Evolutionary conservation across 2,888 invertebrate species (phyloP).

Genomic region (Deroplatys truncata): DNA sequence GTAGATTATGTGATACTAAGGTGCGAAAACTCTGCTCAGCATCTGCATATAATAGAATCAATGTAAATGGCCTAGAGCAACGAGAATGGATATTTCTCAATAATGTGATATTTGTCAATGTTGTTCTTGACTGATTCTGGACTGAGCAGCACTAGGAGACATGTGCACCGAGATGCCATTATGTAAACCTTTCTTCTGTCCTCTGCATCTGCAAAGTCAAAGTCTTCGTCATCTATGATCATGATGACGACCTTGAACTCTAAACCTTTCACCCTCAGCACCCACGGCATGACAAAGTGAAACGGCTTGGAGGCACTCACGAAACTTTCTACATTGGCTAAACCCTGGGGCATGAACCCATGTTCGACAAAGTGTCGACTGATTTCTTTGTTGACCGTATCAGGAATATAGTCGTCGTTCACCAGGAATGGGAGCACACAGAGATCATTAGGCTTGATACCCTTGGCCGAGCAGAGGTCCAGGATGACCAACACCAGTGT

Average conservation of each 20-base stretch:
- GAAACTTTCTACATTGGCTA: conserved; percentile 40
- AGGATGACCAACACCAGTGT: conserved; percentile 39
- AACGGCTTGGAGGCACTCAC: conserved; percentile 37
- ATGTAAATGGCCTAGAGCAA: too few species aligned
- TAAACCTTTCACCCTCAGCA: conserved; percentile 41
- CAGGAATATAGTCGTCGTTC: conserved; percentile 36
- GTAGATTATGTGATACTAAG: too few species aligned
- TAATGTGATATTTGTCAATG: conserved; percentile 36
- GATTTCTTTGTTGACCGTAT: conserved; percentile 39
- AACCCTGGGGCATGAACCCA: conserved; percentile 39
- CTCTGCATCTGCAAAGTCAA: conserved; percentile 40
- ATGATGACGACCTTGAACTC: conserved; percentile 44
- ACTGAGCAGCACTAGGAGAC: conserved; percentile 40
- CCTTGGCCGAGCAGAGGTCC: conserved; percentile 42
- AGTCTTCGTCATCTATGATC: conserved; percentile 42
- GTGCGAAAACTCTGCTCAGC: too few species aligned
- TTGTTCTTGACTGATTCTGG: conserved; percentile 35
- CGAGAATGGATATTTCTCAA: conserved; percentile 39
- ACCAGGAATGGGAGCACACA: conserved; percentile 42
- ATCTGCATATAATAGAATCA: too few species aligned
- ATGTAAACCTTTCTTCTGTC: conserved; percentile 42
- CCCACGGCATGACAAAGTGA: conserved; percentile 42
- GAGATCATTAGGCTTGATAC: conserved; percentile 41
- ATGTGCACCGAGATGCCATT: conserved; percentile 42
- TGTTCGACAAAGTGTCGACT: conserved; percentile 40